These are phyloP conservation scores for Polymixis flavicincta DNA, from an alignment of 2,888 invertebrate genomes.

Conservation along the genomic window DNA sequence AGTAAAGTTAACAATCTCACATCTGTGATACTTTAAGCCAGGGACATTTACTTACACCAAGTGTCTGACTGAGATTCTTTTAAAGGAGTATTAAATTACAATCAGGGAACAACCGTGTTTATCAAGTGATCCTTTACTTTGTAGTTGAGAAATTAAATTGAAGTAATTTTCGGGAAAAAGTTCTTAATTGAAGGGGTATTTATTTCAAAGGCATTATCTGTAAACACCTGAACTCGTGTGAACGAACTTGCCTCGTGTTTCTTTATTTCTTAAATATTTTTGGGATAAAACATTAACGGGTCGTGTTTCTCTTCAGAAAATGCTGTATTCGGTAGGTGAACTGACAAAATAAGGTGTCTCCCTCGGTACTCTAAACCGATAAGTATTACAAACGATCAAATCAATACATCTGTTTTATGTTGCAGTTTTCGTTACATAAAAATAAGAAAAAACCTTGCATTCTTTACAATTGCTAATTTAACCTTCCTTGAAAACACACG, in stretches of 20 bases:
- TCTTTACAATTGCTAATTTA: constrained; percentile 29
- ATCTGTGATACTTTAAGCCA: constrained; percentile 63
- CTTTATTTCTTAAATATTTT: not conserved
- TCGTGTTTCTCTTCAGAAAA: not conserved
- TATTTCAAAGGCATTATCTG: constrained; percentile 41
- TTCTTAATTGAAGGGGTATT: constrained; percentile 36
- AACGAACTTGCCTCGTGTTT: constrained; percentile 21
- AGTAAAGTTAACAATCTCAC: constrained; percentile 74
- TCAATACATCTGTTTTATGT: not conserved
- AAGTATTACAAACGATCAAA: not conserved
- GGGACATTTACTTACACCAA: constrained; percentile 62
- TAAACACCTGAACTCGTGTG: constrained; percentile 21
- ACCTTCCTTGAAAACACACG: constrained; percentile 30
- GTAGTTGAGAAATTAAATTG: constrained; percentile 40
- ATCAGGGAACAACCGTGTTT: constrained; percentile 55
- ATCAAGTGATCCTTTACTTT: constrained; percentile 51
- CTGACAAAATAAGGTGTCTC: not conserved
- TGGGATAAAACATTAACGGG: too few species aligned
- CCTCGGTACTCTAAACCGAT: not conserved
- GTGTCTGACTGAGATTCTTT: constrained; percentile 51
- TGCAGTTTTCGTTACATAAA: not conserved
- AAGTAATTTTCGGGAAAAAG: constrained; percentile 38
- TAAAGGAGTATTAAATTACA: constrained; percentile 65
- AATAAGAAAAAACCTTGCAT: constrained; percentile 2
- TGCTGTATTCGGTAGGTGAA: not conserved